Evolutionary conservation across 30 jellyfish, hydroid and myxozoan genomes (phyloP), one percentile per base, ranked within the genome.

Genomic region (Cassiopea xamachana): DNA sequence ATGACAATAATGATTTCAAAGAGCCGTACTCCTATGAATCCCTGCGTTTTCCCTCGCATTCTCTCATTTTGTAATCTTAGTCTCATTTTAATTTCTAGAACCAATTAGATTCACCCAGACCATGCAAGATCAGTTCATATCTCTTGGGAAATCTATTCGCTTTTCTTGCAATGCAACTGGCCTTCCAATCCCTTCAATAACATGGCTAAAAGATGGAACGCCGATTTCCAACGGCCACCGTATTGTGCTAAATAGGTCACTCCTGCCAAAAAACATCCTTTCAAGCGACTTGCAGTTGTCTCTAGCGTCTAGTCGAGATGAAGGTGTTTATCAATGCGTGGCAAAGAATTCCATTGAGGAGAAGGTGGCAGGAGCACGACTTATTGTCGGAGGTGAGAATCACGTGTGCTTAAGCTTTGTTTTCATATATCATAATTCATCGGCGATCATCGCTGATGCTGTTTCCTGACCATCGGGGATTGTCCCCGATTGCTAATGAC

Each of bases 281-380:
- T 88, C 95, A 19, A 88, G 89, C 17, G 89, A 81, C 43, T 45
- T 94, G 83, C 70, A 19, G 70, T 19, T 95, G 13, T 62, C 50
- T 27, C 18, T 43, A 75, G 93, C 80, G 15, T 69, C 91, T 16
- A 74, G 60, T 46, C 69, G 77, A 60, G 97, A 95, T 78, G 99
- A 95, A 80, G 99, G 99, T 7, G 61, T 91, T 13, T 95, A 95
- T 77, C 98, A 95, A 88, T 95, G 99, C 88, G 49, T 95, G 17
- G 95, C 95, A 8, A 86, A 46, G 74, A 95, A 95, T 77, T 73
- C 90, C 46, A 50, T 64, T 55, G 99, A 87, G 58, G 94, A 84
- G 80, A 93, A 72, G 46, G 94, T 80, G 50, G 19, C 95, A 1
- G 64, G 86, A 43, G 94, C 98, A 46, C 84, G 97, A 39, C 96